phyloP scores from a whole-genome alignment of 2,113 vertebrate genomes.

The Oncorhynchus tshawytscha region DNA sequence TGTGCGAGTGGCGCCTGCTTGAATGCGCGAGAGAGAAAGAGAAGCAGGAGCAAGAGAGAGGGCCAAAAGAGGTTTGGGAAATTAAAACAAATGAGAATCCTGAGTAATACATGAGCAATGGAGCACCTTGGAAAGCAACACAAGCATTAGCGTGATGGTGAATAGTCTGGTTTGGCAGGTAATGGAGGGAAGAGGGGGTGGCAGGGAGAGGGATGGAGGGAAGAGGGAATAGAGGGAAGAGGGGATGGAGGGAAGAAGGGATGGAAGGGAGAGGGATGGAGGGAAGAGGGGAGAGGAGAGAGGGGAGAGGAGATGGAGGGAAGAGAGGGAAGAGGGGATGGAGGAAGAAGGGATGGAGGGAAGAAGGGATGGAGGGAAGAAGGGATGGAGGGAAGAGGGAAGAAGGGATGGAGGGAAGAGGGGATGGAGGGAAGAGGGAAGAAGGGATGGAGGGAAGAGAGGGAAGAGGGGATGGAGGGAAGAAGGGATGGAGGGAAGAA shows the following conservation, averaged over 20 bases:
- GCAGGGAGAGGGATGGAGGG: too few species aligned
- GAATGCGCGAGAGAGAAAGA: not conserved
- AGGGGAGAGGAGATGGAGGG: too few species aligned
- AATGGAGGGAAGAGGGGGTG: not conserved
- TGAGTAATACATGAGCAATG: slow-evolving; percentile 58
- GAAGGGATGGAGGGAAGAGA: too few species aligned
- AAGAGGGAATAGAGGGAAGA: too few species aligned
- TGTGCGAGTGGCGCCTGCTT: not conserved
- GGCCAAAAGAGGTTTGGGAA: slow-evolving; percentile 14
- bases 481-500: not conserved
- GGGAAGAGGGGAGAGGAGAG: too few species aligned
- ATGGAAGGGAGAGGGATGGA: too few species aligned
- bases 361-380: not conserved
- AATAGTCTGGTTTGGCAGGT: slow-evolving; percentile 51
- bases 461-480: too few species aligned
- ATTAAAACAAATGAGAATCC: slow-evolving; percentile 59
- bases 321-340: too few species aligned
- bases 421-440: too few species aligned
- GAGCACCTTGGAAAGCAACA: slow-evolving; percentile 49
- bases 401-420: not conserved
- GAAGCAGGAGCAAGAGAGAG: not conserved
- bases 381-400: not conserved
- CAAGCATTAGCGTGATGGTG: slow-evolving; percentile 53
- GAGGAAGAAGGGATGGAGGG: too few species aligned
- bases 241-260: too few species aligned